Percentiles rank a stretch among this genome's conserved stretches.
These are phyloP conservation scores for Aporophyla nigra DNA, from an alignment of 2,888 invertebrate genomes.

Conservation along the genomic window DNA sequence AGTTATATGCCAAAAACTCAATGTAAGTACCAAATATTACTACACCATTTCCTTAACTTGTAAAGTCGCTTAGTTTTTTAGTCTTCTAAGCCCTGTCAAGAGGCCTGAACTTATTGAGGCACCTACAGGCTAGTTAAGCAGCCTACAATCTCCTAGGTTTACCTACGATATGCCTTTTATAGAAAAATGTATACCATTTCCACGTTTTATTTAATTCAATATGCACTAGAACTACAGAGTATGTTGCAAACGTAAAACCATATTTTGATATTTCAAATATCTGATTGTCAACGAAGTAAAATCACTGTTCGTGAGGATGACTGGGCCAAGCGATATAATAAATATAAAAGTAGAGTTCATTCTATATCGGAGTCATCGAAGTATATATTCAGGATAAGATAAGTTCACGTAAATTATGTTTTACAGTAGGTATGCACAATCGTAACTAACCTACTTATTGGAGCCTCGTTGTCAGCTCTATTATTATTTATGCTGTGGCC, in stretches of 20 bases:
- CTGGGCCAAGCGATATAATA: not conserved
- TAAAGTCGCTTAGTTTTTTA: too few relatives aligned
- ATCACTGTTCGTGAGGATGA: not conserved
- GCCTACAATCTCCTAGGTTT: too few relatives aligned
- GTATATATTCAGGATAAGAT: slow-evolving; percentile 1
- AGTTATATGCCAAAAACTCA: too few relatives aligned
- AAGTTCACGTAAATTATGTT: not conserved
- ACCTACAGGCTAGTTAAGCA: too few relatives aligned
- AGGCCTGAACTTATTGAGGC: too few relatives aligned
- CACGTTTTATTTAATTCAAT: not conserved
- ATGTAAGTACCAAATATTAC: not conserved
- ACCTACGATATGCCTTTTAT: too few relatives aligned
- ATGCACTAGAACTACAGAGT: not conserved
- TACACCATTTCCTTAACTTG: too few relatives aligned
- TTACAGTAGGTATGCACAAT: slow-evolving; percentile 2
- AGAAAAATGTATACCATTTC: not conserved
- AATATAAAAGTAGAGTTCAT: not conserved
- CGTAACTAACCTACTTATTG: slow-evolving; percentile 36
- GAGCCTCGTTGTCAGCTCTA: slow-evolving; percentile 14
- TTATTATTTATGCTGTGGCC: slow-evolving; percentile 21
- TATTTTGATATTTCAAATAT: not conserved
- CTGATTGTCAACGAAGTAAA: not conserved
- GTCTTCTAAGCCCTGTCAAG: too few relatives aligned
- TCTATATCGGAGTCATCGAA: not conserved
- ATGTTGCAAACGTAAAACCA: not conserved